Base-by-base conservation (phyloP, 2,888 invertebrate species). In the Cerastis leucographa region DNA sequence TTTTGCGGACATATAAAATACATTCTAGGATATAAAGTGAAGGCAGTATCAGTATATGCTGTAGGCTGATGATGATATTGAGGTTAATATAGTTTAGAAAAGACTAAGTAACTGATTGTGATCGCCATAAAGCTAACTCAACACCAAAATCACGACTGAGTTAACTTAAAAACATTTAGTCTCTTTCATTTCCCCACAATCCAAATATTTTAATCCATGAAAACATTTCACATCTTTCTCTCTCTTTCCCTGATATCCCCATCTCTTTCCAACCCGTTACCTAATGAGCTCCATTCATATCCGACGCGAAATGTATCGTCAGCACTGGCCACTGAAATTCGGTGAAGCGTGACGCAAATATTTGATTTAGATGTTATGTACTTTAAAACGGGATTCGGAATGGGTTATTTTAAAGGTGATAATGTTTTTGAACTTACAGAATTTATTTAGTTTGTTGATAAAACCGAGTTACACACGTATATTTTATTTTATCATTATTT, bases 201-300 rank as follows among this genome's bases (percentile, higher is more conserved):
- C 17, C 19, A 42, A 49, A 69, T 6, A 11, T 51, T 70, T 35
- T 22, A 69, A 64, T 71, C 49, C n/a, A 54, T 1, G 14, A n/a
- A 72, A 75, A 66, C 29, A 64, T 72, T 79, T 71, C 12, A 14
- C 19, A 67, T 11, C 25, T 0, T 40, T 44, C 67, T 4, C 0
- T 80, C 61, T 49, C 80, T 12, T 29, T 80, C 68, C 19, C 40
- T 25, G 4, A 9, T 44, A 51, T 0, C 1, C 12, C 64, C 29
- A 17, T 82, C 73, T 51, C 66, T 59, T 25, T 86, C 74, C 49
- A 68, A 44, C 75, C 59, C 54, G 81, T 81, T 77, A 59, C 74
- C 66, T 86, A 86, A 86, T 86, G 86, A 86, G 74, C 25, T 14
- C 74, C 71, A 80, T 86, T 86, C 76, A 85, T 68, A 72, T 69